Evolutionary conservation across 2,113 vertebrate species (phyloP), one percentile per base, ranked within the genome.

Genomic region (Athene noctua): DNA sequence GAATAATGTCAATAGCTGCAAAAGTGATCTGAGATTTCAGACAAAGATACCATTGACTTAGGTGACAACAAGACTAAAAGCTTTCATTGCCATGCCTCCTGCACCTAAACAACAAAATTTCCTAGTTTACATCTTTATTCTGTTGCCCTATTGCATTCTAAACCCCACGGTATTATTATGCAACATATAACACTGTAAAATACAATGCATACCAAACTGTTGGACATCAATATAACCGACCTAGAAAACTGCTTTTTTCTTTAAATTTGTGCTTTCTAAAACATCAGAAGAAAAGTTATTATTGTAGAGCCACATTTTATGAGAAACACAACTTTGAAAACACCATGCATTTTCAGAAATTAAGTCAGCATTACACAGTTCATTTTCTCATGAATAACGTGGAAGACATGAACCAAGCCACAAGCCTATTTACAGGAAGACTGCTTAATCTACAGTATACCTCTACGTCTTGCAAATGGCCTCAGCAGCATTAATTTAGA

Each of bases 11-110:
- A 80, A 47, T 16, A 46, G 13, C 46, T 78, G 54, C 13, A 73
- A 82, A 75, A 71, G 66, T 2, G 0, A 40, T 46, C 78, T 51
- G 14, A 62, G 2, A 66, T 30, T 52, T 72, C 49, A 38, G 36
- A 72, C 61, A 68, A 10, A 52, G n/a, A 51, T 29, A 67, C 11
- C 22, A 61, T 16, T 75, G 55, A 86, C 19, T 26, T 75, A 51
- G 3, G 15, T 3, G 2, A 52, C 26, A 78, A 23, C 7, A 78
- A 72, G 40, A 51, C 18, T 73, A 54, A 0, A 1, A 86, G 65
- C 11, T 84, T 79, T 26, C 58, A 71, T 13, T 44, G 46, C 11
- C 6, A n/a, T 13, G 15, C 30, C 36, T 40, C 15, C 44, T 71
- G n/a, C 29, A 78, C 20, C 29, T 29, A 68, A 93, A 68, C 15